Percentiles rank a stretch among this genome's conserved stretches.
Conservation (phyloP, 2,797 vertebrate genomes). For the Rhynchonycteris naso region DNA sequence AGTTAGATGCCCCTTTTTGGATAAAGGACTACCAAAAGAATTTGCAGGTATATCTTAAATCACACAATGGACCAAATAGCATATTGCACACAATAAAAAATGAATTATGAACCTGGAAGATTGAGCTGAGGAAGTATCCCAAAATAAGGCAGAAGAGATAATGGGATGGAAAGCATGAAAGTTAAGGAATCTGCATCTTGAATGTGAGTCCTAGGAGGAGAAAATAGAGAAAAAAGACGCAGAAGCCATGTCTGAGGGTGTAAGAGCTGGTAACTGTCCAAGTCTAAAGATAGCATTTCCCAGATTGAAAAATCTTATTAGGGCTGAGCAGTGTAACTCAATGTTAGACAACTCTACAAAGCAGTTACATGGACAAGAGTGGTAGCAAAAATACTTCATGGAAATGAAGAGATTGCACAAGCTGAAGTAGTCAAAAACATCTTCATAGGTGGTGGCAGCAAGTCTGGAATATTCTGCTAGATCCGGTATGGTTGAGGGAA, state of each 20-base stretch:
- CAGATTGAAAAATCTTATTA: background rate
- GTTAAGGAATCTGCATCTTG: background rate
- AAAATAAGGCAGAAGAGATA: background rate
- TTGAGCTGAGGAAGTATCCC: background rate
- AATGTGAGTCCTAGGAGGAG: background rate
- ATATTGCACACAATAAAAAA: background rate
- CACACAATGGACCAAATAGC: background rate
- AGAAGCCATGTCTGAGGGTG: background rate
- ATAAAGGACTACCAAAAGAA: background rate
- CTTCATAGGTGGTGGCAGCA: background rate
- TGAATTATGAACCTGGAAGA: conserved; percentile 9
- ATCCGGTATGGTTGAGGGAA: background rate
- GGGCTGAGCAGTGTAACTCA: background rate
- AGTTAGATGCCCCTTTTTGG: background rate
- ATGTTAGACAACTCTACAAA: background rate
- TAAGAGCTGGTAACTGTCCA: background rate
- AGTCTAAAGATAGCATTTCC: background rate
- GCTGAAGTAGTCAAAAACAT: background rate
- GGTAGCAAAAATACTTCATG: background rate
- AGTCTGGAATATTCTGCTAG: background rate
- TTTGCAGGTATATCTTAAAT: conserved; percentile 18
- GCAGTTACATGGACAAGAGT: background rate
- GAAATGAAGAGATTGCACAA: background rate
- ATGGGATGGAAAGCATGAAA: conserved; percentile 34
- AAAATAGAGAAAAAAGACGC: background rate